Evolutionary conservation across 2,888 invertebrate genomes (phyloP).

Genomic region (Sphinx pinastri): DNA sequence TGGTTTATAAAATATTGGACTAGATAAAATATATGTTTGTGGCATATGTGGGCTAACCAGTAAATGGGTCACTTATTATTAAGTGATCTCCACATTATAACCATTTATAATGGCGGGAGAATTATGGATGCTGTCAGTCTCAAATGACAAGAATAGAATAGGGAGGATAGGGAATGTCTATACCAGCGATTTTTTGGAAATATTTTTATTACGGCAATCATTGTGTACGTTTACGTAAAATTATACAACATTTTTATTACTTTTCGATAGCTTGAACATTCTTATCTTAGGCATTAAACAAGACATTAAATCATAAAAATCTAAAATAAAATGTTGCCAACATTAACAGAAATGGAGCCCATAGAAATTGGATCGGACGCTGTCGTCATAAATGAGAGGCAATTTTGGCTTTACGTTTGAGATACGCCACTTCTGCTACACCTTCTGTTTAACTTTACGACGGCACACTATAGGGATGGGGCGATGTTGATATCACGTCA

Average conservation of each 20-base stretch:
- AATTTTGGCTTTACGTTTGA: conserved; percentile 20
- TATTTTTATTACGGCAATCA: too few relatives aligned
- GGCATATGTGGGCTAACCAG: too few relatives aligned
- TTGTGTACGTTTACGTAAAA: too few relatives aligned
- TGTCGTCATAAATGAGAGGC: conserved; percentile 24
- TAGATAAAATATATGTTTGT: neutral
- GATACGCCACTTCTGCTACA: conserved; percentile 44
- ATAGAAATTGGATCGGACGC: conserved; percentile 20
- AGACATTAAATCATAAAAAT: conserved; percentile 16
- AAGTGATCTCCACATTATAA: too few relatives aligned
- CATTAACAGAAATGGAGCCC: conserved; percentile 22
- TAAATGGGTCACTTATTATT: too few relatives aligned
- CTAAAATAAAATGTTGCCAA: conserved; percentile 16
- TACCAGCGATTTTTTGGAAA: too few relatives aligned
- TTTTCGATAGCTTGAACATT: neutral
- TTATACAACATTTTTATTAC: neutral
- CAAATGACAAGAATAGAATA: too few relatives aligned
- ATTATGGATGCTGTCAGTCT: too few relatives aligned
- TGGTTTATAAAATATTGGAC: neutral
- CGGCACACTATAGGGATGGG: conserved; percentile 31
- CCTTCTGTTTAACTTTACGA: conserved; percentile 52
- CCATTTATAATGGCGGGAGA: too few relatives aligned
- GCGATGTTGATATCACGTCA: neutral
- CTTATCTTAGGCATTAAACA: conserved; percentile 19
- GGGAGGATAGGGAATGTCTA: too few relatives aligned